A percentile compares a stretch with the other conserved stretches of the same genome.
Evolutionary conservation across 2,113 vertebrate species (phyloP).

Genomic region (Callaeas wilsoni): DNA sequence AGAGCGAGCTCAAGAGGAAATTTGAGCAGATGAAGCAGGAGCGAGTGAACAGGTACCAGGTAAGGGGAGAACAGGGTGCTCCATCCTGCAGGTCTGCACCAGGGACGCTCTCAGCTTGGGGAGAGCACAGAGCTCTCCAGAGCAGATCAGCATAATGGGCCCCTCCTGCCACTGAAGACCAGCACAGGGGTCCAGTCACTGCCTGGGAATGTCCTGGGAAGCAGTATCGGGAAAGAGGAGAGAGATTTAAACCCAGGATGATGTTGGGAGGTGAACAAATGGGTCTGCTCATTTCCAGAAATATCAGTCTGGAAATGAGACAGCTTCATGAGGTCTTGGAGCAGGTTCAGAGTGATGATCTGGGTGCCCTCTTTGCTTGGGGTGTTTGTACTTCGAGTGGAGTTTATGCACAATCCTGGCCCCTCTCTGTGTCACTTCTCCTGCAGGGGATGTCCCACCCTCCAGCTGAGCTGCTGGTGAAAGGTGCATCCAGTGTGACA

Average conservation of each 20-base stretch:
- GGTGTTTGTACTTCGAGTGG: fast-evolving
- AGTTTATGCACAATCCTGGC: fast-evolving
- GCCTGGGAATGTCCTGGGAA: not conserved
- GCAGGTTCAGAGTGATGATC: not conserved
- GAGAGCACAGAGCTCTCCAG: not conserved
- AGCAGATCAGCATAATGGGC: not conserved
- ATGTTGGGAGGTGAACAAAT: not conserved
- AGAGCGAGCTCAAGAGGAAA: constrained; percentile 88
- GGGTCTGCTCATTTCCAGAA: not conserved
- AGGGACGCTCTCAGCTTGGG: fast-evolving
- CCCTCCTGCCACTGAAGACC: not conserved
- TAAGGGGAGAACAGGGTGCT: constrained; percentile 29
- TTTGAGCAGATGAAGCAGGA: constrained; percentile 96
- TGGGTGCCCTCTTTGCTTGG: fast-evolving
- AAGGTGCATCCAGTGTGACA: not conserved
- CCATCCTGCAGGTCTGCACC: fast-evolving
- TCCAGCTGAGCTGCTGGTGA: not conserved
- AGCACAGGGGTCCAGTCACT: not conserved
- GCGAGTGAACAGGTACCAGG: constrained; percentile 89
- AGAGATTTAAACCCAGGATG: not conserved
- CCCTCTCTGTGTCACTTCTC: not conserved
- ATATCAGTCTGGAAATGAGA: not conserved
- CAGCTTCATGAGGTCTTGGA: not conserved
- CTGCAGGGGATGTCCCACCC: not conserved
- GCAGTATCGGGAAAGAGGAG: not conserved